Percentiles rank a stretch among this genome's conserved stretches.
These are phyloP conservation scores for Tapirus terrestris DNA, from an alignment of 2,113 vertebrate genomes.

Conservation along the genomic window DNA sequence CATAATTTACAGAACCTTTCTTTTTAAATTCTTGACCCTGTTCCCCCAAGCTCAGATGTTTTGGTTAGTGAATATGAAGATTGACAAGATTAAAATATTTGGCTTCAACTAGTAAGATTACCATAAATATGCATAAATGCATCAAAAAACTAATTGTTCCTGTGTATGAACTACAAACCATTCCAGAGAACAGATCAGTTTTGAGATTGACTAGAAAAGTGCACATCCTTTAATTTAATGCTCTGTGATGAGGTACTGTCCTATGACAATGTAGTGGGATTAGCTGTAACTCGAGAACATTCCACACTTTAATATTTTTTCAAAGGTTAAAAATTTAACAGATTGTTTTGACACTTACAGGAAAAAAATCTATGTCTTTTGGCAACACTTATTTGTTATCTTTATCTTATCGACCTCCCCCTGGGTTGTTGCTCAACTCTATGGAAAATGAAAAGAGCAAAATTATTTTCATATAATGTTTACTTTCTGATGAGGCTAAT, in stretches of 20 bases:
- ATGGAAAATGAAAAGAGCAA: not conserved
- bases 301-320: not conserved
- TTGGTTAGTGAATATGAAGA: not conserved
- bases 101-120: slow-evolving; percentile 16
- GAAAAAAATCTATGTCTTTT: not conserved
- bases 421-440: not conserved
- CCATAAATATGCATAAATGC: slow-evolving; percentile 60
- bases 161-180: slow-evolving; percentile 55
- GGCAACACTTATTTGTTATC: not conserved
- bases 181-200: slow-evolving; percentile 73
- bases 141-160: slow-evolving; percentile 43
- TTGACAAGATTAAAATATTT: slow-evolving; percentile 21
- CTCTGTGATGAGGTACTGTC: not conserved
- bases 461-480: not conserved
- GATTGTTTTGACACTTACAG: not conserved
- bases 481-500: not conserved
- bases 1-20: not conserved
- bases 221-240: slow-evolving; percentile 31
- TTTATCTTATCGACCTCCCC: not conserved
- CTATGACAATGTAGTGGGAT: not conserved
- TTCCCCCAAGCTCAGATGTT: not conserved
- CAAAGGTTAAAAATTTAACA: slow-evolving; percentile 1
- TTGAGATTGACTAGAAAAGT: slow-evolving; percentile 66
- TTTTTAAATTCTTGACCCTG: not conserved
- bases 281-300: not conserved